A percentile compares a stretch with the other conserved stretches of the same genome.
phyloP scores from a whole-genome alignment of 92 coral and sea anemone species.

The Pocillopora meandrina region DNA sequence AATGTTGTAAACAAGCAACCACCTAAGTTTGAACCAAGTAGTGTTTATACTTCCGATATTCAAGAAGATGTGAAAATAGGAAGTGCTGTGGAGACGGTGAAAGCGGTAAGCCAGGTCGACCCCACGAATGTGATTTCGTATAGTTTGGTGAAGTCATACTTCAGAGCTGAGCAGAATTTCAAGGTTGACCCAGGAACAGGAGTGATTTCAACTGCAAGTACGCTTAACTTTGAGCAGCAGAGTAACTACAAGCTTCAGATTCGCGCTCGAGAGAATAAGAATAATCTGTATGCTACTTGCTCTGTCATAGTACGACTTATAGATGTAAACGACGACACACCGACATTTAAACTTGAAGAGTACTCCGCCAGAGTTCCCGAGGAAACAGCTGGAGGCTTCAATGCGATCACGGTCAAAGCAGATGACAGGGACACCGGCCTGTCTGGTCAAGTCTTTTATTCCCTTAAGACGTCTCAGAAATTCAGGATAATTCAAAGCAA shows the following conservation, averaged over 20 bases:
- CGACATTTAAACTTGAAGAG: constrained; percentile 78
- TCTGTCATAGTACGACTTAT: constrained; percentile 49
- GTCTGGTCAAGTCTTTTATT: constrained; percentile 58
- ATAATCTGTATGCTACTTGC: constrained; percentile 71
- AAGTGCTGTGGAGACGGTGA: constrained; percentile 34
- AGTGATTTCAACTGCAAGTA: constrained; percentile 67
- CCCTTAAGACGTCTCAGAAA: constrained; percentile 1
- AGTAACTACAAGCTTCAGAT: constrained; percentile 73
- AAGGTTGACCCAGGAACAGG: constrained; percentile 70
- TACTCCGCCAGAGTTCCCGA: constrained; percentile 92
- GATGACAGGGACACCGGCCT: constrained; percentile 72
- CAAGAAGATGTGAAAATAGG: constrained; percentile 49
- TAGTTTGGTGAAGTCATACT: constrained; percentile 73
- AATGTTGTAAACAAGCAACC: constrained; percentile 58
- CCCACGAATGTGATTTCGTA: constrained; percentile 37
- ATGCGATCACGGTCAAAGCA: constrained; percentile 78
- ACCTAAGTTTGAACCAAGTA: constrained; percentile 47
- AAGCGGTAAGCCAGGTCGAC: constrained; percentile 50
- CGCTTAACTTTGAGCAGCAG: constrained; percentile 68
- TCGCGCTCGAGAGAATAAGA: constrained; percentile 65
- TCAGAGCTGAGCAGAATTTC: constrained; percentile 68
- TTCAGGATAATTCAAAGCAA: constrained; percentile 39
- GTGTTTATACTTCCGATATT: constrained; percentile 43
- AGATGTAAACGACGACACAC: constrained; percentile 89
- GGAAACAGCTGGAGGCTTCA: constrained; percentile 55